Conservation (phyloP, 2,888 invertebrate genomes). For the Sarcophaga variegata region DNA sequence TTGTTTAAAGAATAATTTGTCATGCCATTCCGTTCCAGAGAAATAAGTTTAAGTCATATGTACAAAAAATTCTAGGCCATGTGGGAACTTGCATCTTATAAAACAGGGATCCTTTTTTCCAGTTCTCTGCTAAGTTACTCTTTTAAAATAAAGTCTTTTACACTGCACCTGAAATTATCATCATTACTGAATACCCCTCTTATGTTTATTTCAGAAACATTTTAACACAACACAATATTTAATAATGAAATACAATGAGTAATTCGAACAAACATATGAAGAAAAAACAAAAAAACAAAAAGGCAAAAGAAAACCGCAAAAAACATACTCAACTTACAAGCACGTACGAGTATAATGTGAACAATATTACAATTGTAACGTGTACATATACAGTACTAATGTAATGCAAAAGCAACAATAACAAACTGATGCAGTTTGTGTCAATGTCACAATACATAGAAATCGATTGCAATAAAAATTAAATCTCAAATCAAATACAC, state of each 20-base stretch:
- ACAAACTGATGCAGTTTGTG: slow-evolving; percentile 54
- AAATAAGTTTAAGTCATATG: too few relatives aligned
- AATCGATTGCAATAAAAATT: slow-evolving; percentile 29
- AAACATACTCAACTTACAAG: slow-evolving; percentile 18
- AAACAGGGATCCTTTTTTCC: too few relatives aligned
- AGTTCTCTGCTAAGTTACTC: too few relatives aligned
- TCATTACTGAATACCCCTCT: background rate
- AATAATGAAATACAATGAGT: slow-evolving; percentile 31
- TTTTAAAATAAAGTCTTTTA: too few relatives aligned
- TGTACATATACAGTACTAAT: slow-evolving; percentile 18
- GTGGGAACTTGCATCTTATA: too few relatives aligned
- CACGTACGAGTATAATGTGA: slow-evolving; percentile 28
- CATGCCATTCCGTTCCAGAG: too few relatives aligned
- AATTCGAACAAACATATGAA: slow-evolving; percentile 1
- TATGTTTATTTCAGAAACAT: slow-evolving; percentile 11
- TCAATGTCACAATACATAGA: slow-evolving; percentile 62
- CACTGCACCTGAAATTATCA: too few relatives aligned
- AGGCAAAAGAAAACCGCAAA: background rate
- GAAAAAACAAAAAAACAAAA: background rate
- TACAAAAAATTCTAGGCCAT: too few relatives aligned
- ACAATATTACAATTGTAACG: slow-evolving; percentile 59
- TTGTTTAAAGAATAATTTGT: too few relatives aligned
- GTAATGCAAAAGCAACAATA: slow-evolving; percentile 40
- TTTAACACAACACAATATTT: slow-evolving; percentile 21
- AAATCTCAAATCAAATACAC: background rate